These are phyloP conservation scores for Neuroscelio doddi DNA, from an alignment of 2,888 invertebrate genomes.

Conservation along the genomic window DNA sequence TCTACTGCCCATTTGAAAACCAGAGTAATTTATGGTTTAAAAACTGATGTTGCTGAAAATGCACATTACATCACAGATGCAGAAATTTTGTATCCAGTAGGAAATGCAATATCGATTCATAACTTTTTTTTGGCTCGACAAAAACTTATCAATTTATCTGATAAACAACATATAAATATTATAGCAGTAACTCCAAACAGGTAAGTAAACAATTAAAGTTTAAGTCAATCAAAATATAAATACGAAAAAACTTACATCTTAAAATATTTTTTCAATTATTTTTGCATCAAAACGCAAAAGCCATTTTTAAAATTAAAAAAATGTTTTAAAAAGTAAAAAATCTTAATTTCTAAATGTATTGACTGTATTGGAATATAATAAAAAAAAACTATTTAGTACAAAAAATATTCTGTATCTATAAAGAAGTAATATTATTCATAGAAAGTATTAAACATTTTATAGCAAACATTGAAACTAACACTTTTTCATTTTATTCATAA, in stretches of 20 bases:
- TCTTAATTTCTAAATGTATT: too few species aligned
- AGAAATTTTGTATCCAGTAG: constrained; percentile 86
- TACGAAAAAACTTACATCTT: too few species aligned
- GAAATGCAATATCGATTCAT: constrained; percentile 83
- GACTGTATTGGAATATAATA: too few species aligned
- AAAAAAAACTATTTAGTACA: too few species aligned
- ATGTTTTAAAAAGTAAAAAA: background rate
- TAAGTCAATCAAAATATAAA: too few species aligned
- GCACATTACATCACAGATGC: constrained; percentile 82
- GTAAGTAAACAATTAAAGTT: constrained; percentile 75
- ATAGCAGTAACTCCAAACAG: constrained; percentile 80
- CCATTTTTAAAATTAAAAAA: too few species aligned
- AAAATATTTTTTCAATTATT: too few species aligned
- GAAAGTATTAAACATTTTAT: too few species aligned
- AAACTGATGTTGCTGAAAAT: constrained; percentile 79
- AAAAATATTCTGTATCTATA: too few species aligned
- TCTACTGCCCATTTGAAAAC: constrained; percentile 73
- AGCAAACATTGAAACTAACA: constrained; percentile 1
- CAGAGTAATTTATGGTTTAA: constrained; percentile 78
- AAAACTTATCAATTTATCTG: constrained; percentile 80
- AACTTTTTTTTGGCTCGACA: constrained; percentile 83
- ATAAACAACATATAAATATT: constrained; percentile 79
- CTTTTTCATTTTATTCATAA: constrained; percentile 22
- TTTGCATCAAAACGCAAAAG: too few species aligned
- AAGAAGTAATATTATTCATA: background rate